Base-by-base conservation (phyloP, 2,113 vertebrate species). In the Climacteris rufus region DNA sequence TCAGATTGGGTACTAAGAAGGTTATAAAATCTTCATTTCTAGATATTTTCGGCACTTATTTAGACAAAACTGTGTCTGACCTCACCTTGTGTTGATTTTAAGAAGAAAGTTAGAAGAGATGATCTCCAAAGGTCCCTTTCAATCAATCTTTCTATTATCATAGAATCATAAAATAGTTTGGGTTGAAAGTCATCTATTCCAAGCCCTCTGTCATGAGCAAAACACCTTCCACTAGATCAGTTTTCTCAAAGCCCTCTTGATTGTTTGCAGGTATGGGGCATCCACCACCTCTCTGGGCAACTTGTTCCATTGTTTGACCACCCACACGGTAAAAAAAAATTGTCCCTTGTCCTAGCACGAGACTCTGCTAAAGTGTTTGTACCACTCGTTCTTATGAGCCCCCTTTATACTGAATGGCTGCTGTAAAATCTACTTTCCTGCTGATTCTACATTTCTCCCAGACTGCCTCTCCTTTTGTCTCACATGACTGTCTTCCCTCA, bases 261-360 rank as follows among this genome's bases (percentile, higher is more conserved):
- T 1, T 37, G 21, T 5, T 25, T 47, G 24, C 24, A 65, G 12
- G 3, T 15, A 7, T 37, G 7, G 13, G 19, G 5, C 50, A 72
- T 23, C 35, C 59, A 49, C 19, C 0, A 0, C 33, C 7, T 65
- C 50, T 33, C 44, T 28, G 37, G 42, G 13, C 52, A 59, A 16
- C 23, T 7, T 50, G 5, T 12, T 74, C 33, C 28, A 15, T 10
- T 2, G 7, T 65, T 42, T 57, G 14, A 57, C 10, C 31, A 37
- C 10, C 6, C 12, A 33, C 35, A 23, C 0, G 0, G 18, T 23
- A 23, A 50, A 37, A 56, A 50, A 5, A 0, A 11, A 6, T 42
- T 20, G 24, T 2, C 2, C 3, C 27, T 14, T 33, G 19, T 74
- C 20, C 15, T 14, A 37, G 7, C 12, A 25, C 13, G 39, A 57